Percentiles rank a stretch among this genome's conserved stretches.
These are phyloP conservation scores for Brachionus sp. DNA, from an alignment of 1,140 invertebrate species.

Conservation along the genomic window DNA sequence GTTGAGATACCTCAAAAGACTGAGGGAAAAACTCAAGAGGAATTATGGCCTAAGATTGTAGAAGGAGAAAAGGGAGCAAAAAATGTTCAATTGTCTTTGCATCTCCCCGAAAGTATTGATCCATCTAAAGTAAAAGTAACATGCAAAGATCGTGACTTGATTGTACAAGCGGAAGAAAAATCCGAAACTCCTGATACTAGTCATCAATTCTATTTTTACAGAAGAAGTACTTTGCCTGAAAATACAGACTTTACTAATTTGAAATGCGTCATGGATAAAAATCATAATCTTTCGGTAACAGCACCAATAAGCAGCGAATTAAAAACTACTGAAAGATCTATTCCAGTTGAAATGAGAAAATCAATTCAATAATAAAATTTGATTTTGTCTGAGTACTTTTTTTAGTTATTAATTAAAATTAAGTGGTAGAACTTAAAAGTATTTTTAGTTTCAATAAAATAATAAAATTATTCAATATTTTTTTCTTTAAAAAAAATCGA, in stretches of 20 bases:
- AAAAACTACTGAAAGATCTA: background rate
- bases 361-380: conserved; percentile 26
- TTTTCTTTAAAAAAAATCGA: too few species aligned
- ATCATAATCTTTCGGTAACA: conserved; percentile 10
- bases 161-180: conserved; percentile 43
- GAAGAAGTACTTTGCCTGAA: conserved; percentile 40
- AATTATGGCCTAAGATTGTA: conserved; percentile 21
- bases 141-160: conserved; percentile 45
- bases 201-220: conserved; percentile 23
- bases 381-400: background rate
- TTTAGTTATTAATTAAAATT: background rate
- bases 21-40: conserved; percentile 9
- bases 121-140: conserved; percentile 45
- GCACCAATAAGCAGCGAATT: conserved; percentile 18
- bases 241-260: conserved; percentile 31
- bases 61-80: conserved; percentile 40
- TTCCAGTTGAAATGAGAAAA: conserved; percentile 42
- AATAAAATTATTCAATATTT: too few species aligned
- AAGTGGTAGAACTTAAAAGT: background rate
- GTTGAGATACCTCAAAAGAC: conserved; percentile 39
- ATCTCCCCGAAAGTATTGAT: conserved; percentile 26
- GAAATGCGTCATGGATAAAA: conserved; percentile 28
- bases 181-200: conserved; percentile 7
- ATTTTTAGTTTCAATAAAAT: background rate
- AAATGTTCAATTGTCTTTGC: conserved; percentile 29